These are phyloP conservation scores for Chrosomus eos DNA, from an alignment of 2,797 vertebrate genomes.

Conservation along the genomic window DNA sequence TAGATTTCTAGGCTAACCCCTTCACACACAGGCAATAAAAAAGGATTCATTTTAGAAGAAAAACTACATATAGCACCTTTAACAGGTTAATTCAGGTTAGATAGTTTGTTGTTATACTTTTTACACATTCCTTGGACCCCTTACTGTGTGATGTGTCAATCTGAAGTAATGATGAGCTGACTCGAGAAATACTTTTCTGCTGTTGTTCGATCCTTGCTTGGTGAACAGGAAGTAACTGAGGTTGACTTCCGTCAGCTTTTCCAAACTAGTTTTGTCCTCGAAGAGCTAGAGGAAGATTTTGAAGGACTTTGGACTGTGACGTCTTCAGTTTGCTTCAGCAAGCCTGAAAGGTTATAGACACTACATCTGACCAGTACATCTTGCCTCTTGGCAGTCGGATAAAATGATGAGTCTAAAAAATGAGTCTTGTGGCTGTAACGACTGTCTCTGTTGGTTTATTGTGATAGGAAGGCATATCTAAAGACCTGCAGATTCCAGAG, in stretches of 20 bases:
- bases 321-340: neutral
- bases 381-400: neutral
- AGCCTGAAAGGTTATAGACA: neutral
- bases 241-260: constrained; percentile 27
- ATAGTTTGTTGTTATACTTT: neutral
- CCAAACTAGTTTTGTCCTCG: neutral
- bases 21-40: too few relatives aligned
- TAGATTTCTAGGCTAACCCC: too few relatives aligned
- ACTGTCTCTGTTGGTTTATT: neutral
- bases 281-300: constrained; percentile 14
- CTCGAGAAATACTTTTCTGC: neutral
- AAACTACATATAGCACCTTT: too few relatives aligned
- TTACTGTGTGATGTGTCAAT: neutral
- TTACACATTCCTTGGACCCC: neutral
- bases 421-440: neutral
- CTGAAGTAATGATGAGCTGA: neutral
- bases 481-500: constrained; percentile 29
- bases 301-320: neutral
- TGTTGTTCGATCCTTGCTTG: constrained; percentile 2
- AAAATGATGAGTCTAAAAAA: neutral
- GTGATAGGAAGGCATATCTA: neutral
- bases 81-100: neutral
- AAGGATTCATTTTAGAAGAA: too few relatives aligned
- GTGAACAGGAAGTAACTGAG: constrained; percentile 24
- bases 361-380: neutral